phyloP scores from a whole-genome alignment of 2,888 invertebrate genomes.

The Phortica magna region DNA sequence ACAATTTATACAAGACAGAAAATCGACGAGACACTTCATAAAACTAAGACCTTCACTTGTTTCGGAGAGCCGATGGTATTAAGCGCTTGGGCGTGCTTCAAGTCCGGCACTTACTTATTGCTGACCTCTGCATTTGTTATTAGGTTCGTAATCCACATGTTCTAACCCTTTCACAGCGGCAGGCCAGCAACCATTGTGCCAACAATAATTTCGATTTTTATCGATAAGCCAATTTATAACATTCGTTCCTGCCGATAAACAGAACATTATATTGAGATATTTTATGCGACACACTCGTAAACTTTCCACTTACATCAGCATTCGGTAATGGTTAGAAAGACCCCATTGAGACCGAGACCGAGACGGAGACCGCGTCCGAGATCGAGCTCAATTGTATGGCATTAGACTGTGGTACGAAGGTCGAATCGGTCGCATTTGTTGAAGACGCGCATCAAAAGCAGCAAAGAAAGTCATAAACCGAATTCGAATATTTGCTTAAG shows the following conservation, averaged over 20 bases:
- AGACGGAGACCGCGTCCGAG: no score
- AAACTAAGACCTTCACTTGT: no score
- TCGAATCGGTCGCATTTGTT: background rate
- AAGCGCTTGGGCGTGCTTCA: no score
- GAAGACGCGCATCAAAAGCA: slow-evolving; percentile 6
- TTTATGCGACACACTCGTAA: slow-evolving; percentile 56
- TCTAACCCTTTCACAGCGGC: slow-evolving; percentile 7
- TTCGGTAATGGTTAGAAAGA: slow-evolving; percentile 37
- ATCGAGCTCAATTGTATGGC: no score
- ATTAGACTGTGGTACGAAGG: no score
- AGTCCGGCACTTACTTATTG: background rate
- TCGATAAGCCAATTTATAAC: slow-evolving; percentile 7
- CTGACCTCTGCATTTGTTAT: slow-evolving; percentile 9
- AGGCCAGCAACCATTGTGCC: background rate
- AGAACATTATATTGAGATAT: slow-evolving; percentile 41
- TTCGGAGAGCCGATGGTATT: no score
- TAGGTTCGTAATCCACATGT: background rate
- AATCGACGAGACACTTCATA: no score
- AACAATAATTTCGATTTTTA: slow-evolving; percentile 28
- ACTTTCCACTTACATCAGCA: slow-evolving; percentile 61
- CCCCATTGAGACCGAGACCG: background rate
- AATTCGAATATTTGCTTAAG: slow-evolving; percentile 57
- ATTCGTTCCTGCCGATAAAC: slow-evolving; percentile 50
- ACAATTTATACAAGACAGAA: no score
- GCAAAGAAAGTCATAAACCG: slow-evolving; percentile 49